These are phyloP conservation scores for Coelopa frigida DNA, from an alignment of 1,140 invertebrate genomes.

Conservation along the genomic window DNA sequence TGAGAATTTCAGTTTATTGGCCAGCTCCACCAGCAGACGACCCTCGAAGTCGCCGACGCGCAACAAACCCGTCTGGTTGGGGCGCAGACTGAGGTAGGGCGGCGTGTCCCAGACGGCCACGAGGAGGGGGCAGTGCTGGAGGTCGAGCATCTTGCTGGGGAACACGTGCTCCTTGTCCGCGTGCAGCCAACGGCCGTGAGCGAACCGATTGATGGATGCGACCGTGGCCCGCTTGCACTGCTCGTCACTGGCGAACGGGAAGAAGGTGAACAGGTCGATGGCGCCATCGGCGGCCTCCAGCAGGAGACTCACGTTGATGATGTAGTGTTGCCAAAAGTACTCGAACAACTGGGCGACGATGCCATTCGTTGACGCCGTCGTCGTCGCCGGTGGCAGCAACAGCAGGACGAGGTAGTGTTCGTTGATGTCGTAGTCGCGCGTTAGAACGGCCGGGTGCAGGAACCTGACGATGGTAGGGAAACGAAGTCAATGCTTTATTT, in stretches of 20 bases:
- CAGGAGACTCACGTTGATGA: conserved; percentile 10
- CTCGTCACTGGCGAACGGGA: conserved; percentile 3
- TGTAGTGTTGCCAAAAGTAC: conserved; percentile 11
- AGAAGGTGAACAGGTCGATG: conserved; percentile 11
- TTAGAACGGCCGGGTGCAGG: conserved; percentile 3
- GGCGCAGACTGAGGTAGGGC: conserved; percentile 8
- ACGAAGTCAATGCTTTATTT: background rate
- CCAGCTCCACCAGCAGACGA: conserved; percentile 2
- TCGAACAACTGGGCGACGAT: conserved; percentile 4
- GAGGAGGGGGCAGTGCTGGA: conserved; percentile 5
- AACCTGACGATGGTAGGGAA: background rate
- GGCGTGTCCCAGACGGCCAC: conserved; percentile 13
- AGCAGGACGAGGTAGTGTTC: conserved; percentile 7
- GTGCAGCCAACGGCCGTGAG: background rate
- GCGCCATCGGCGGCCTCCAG: background rate
- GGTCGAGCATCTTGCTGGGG: background rate
- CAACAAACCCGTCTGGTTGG: conserved; percentile 1
- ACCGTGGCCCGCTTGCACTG: background rate
- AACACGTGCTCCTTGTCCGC: background rate
- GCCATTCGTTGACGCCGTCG: background rate
- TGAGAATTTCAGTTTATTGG: conserved; percentile 10
- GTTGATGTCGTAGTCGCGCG: conserved; percentile 6
- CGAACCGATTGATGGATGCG: conserved; percentile 5
- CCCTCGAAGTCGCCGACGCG: conserved; percentile 9
- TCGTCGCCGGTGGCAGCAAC: background rate